Evolutionary conservation across 35 echinoderm and acorn worm species (phyloP).

Genomic region (Strongylocentrotus purpuratus): DNA sequence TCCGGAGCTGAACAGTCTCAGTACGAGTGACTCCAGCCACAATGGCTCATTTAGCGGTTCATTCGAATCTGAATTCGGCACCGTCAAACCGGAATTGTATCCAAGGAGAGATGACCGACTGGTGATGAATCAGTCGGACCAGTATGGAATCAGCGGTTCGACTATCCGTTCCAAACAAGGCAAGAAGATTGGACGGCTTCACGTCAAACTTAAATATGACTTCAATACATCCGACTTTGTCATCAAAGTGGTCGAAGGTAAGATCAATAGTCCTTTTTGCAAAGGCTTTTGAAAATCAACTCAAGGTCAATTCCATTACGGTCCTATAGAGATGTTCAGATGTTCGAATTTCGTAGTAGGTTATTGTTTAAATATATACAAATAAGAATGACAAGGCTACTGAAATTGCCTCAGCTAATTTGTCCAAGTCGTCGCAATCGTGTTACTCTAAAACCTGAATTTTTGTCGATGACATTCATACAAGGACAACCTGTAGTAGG

Average conservation of each 20-base stretch:
- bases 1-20: conserved; percentile 31
- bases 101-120: conserved; percentile 66
- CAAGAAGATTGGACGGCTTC: conserved; percentile 61
- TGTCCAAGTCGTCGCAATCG: no score
- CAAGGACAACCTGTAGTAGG: no score
- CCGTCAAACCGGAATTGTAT: conserved; percentile 80
- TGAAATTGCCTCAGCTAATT: no score
- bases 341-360: no score
- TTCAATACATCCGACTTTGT: conserved; percentile 81
- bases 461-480: no score
- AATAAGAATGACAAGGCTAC: no score
- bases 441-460: no score
- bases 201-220: conserved; percentile 81
- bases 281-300: no score
- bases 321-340: no score
- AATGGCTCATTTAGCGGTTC: conserved; percentile 50
- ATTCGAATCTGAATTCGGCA: conserved; percentile 74
- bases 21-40: conserved; percentile 70
- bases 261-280: not conserved
- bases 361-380: no score
- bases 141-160: not conserved
- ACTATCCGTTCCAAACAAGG: not conserved
- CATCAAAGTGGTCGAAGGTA: conserved; percentile 75
- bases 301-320: no score
- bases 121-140: conserved; percentile 34